Conservation (phyloP, 2,797 vertebrate species). For the Telmatherina bonti region DNA sequence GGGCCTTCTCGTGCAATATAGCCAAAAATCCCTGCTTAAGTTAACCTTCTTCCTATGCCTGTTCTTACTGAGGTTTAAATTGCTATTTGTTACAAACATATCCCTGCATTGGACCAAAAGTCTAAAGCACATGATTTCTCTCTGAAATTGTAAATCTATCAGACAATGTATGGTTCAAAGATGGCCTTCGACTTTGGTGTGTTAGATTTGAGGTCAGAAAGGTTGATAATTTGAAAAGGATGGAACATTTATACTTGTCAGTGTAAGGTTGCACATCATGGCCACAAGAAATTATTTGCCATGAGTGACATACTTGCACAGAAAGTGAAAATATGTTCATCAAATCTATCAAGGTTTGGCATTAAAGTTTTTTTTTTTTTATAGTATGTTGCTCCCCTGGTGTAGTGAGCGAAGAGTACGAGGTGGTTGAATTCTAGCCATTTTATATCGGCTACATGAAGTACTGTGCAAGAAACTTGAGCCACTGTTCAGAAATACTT, state of each 20-base stretch:
- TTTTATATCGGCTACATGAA: no score
- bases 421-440: no score
- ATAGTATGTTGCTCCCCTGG: background rate
- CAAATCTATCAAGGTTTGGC: background rate
- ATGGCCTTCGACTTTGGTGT: background rate
- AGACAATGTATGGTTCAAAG: background rate
- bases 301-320: background rate
- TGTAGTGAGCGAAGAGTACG: background rate
- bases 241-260: background rate
- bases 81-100: background rate
- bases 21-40: background rate
- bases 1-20: background rate
- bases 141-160: background rate
- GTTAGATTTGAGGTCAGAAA: background rate
- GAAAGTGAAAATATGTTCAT: background rate
- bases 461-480: no score
- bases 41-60: background rate
- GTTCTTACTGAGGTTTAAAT: constrained; percentile 1
- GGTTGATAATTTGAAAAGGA: background rate
- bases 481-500: no score
- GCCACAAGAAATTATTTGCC: background rate
- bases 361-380: background rate
- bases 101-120: background rate
- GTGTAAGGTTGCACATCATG: background rate
- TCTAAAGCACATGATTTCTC: background rate